These are phyloP conservation scores for Sinhomidia bicolor DNA, from an alignment of 2,888 invertebrate genomes.

Conservation along the genomic window DNA sequence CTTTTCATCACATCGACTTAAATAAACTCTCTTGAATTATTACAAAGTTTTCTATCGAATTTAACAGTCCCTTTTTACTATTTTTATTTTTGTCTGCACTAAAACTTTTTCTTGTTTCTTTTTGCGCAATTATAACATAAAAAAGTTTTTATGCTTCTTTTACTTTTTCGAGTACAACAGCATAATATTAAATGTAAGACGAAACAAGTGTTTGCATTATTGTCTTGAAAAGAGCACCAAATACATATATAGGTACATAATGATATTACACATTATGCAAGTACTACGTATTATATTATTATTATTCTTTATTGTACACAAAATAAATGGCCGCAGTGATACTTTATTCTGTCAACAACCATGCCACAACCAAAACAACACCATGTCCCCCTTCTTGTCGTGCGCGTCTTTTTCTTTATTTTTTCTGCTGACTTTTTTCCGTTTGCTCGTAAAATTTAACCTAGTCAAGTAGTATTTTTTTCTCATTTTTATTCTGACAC, in stretches of 20 bases:
- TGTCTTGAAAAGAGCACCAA: constrained; percentile 46
- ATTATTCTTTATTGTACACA: neutral
- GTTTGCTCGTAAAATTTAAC: constrained; percentile 60
- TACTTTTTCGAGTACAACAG: too few relatives aligned
- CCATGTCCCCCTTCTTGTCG: constrained; percentile 16
- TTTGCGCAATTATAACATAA: constrained; percentile 46
- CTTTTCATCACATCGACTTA: constrained; percentile 8
- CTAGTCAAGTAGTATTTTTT: constrained; percentile 49
- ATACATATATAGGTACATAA: neutral
- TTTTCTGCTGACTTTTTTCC: constrained; percentile 51
- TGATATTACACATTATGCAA: too few relatives aligned
- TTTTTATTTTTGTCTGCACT: constrained; percentile 23
- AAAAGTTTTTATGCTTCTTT: constrained; percentile 22
- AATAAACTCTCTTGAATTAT: constrained; percentile 30
- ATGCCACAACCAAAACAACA: constrained; percentile 29
- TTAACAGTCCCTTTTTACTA: constrained; percentile 3
- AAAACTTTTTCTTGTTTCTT: constrained; percentile 45
- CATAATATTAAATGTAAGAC: too few relatives aligned
- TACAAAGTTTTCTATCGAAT: constrained; percentile 31
- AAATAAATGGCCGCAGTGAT: neutral
- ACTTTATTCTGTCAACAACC: constrained; percentile 1
- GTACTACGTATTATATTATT: neutral
- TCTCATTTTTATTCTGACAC: constrained; percentile 58
- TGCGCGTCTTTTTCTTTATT: neutral
- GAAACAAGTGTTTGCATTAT: constrained; percentile 40